Evolutionary conservation across 1,140 invertebrate genomes (phyloP), one percentile per base, ranked within the genome.

Genomic region (Scylla paramamosain): DNA sequence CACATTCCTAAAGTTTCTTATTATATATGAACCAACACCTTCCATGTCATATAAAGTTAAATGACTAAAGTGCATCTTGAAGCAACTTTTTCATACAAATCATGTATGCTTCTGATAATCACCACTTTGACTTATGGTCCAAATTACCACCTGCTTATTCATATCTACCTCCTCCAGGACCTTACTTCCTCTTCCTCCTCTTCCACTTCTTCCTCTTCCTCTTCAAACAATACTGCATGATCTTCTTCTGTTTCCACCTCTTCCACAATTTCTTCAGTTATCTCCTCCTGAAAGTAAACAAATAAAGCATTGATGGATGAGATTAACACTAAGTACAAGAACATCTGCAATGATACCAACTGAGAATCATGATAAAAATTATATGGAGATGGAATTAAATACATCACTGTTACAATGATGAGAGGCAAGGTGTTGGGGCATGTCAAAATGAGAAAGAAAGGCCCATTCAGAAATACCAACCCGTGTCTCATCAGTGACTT

Each of bases 241-340:
- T 97, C 96, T 93, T 97, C 96, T 46, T 96, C 93, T 91, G 96
- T 97, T 84, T 96, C 96, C 39, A 96, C 96, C 82, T 96, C 95
- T 31, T 96, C 93, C 83, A 96, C 96, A 46, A 97, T 96, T 96
- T 97, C 59, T 82, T 96, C 96, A 20, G 96, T 95, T 12, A 96
- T 96, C 89, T 95, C 95, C 95, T 95, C 95, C 95, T 95, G 31
- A 25, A 92, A 90, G 14, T 25, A 91, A 52, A 92, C 48, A 90
- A 29, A 31, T 52, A 12, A 92, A 87, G 12, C 29, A 84, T 32
- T 39, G 12, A 32, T 29, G 4, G 52, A 32, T 89, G 46, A 2
- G 67, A 0, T 0, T 12, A 48, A 7, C 46, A 59, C 0, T 59
- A 59, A 4, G 16, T 59, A 59, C 6, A 59, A 59, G 52, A 59